phyloP scores from a whole-genome alignment of 2,888 invertebrate genomes.

The Caenorhabditis plicata region DNA sequence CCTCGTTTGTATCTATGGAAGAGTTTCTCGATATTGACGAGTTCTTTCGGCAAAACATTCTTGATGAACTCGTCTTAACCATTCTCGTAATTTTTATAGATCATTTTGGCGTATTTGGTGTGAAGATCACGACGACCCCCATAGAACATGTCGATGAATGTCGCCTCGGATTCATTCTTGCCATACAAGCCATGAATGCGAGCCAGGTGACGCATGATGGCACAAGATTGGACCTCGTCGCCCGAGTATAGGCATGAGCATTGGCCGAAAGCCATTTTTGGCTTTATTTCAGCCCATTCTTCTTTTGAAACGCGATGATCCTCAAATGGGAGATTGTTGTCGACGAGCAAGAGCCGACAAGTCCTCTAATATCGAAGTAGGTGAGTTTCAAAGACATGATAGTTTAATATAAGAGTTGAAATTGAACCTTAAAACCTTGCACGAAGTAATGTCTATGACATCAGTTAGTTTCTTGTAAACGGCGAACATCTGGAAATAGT shows the following conservation, averaged over 20 bases:
- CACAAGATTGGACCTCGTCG: constrained; percentile 46
- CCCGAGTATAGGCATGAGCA: constrained; percentile 43
- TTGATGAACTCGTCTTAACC: constrained; percentile 42
- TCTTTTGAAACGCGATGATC: constrained; percentile 36
- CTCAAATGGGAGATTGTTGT: constrained; percentile 44
- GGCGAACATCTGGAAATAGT: too few species aligned
- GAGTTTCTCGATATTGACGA: constrained; percentile 41
- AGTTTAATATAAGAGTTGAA: too few species aligned
- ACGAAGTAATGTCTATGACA: too few species aligned
- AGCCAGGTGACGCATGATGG: constrained; percentile 53
- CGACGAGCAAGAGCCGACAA: constrained; percentile 44
- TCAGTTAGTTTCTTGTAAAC: too few species aligned
- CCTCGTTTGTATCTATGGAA: constrained; percentile 45
- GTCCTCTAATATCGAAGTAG: constrained; percentile 45
- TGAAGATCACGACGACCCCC: constrained; percentile 48
- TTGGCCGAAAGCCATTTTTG: constrained; percentile 48
- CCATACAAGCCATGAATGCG: constrained; percentile 48
- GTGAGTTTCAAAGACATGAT: constrained; percentile 41
- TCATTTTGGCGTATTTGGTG: constrained; percentile 42
- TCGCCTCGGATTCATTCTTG: constrained; percentile 38
- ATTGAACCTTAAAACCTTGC: too few species aligned
- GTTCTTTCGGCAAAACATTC: constrained; percentile 33
- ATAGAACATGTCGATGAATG: constrained; percentile 47
- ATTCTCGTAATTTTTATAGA: constrained; percentile 46
- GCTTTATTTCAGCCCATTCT: constrained; percentile 42